Evolutionary conservation across 2,888 invertebrate species (phyloP).

Genomic region (Drosophila ochracea): DNA sequence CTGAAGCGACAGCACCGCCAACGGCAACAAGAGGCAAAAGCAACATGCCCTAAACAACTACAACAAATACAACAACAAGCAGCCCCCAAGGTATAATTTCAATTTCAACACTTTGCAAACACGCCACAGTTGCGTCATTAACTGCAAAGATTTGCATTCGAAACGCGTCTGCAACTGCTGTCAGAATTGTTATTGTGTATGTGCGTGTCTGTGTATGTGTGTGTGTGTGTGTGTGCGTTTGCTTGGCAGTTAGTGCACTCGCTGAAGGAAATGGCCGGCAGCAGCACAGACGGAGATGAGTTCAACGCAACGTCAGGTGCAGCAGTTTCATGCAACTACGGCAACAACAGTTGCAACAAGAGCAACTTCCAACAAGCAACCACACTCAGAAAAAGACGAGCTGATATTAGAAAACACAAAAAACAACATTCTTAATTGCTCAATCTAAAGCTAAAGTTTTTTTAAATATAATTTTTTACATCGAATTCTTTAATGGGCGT

Average conservation of each 20-base stretch:
- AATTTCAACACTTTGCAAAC: conserved; percentile 82
- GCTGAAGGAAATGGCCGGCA: conserved; percentile 70
- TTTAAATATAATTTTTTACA: no score
- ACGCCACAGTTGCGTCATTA: conserved; percentile 80
- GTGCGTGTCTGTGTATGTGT: conserved; percentile 18
- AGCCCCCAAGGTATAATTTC: conserved; percentile 79
- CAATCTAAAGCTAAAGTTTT: no score
- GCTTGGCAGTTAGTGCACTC: conserved; percentile 63
- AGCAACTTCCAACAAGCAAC: conserved; percentile 13
- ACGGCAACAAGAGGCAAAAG: conserved; percentile 21
- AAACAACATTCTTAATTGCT: no score
- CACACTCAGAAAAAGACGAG: background rate
- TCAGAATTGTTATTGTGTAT: conserved; percentile 22
- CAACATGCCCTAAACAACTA: conserved; percentile 28
- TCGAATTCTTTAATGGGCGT: no score
- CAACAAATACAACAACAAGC: conserved; percentile 28
- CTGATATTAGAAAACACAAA: background rate
- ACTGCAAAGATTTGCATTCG: conserved; percentile 78
- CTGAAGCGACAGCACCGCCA: conserved; percentile 23
- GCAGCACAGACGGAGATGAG: conserved; percentile 66
- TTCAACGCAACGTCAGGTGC: conserved; percentile 75
- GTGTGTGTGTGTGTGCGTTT: conserved; percentile 3
- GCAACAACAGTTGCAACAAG: conserved; percentile 26
- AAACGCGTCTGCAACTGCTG: conserved; percentile 55
- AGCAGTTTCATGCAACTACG: conserved; percentile 33